phyloP scores from a whole-genome alignment of 2,888 invertebrate genomes.

The Clivina fossor region DNA sequence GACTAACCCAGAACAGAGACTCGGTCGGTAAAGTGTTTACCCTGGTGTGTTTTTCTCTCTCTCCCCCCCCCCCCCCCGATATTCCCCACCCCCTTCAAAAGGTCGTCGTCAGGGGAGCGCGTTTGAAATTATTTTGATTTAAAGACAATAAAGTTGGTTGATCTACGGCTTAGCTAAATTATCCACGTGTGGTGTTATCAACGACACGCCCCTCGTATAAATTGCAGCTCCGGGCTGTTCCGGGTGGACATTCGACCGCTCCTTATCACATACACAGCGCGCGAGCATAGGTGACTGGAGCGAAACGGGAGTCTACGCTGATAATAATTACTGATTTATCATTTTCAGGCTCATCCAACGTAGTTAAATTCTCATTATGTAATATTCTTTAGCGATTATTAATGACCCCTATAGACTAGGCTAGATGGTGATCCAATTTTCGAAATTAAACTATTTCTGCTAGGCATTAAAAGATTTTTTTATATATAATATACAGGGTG shows the following conservation, averaged over 20 bases:
- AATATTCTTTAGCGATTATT: slow-evolving; percentile 11
- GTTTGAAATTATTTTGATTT: slow-evolving; percentile 7
- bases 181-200: slow-evolving; percentile 26
- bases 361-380: slow-evolving; percentile 12
- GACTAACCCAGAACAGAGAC: no score
- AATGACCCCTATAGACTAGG: no score
- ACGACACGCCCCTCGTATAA: slow-evolving; percentile 24
- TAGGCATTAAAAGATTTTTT: no score
- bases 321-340: slow-evolving; percentile 30
- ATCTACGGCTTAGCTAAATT: slow-evolving; percentile 22
- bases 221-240: slow-evolving; percentile 20
- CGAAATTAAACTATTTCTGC: no score
- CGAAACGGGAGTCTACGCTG: no score
- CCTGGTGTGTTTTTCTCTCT: no score
- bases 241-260: slow-evolving; percentile 1
- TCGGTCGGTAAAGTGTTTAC: no score
- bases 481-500: no score
- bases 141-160: slow-evolving; percentile 3
- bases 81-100: neutral
- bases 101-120: neutral
- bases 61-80: no score
- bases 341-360: slow-evolving; percentile 16
- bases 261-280: slow-evolving; percentile 15
- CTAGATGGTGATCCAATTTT: no score
- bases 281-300: slow-evolving; percentile 7